Evolutionary conservation across 1,140 invertebrate genomes (phyloP).

Genomic region (Artemia franciscana): DNA sequence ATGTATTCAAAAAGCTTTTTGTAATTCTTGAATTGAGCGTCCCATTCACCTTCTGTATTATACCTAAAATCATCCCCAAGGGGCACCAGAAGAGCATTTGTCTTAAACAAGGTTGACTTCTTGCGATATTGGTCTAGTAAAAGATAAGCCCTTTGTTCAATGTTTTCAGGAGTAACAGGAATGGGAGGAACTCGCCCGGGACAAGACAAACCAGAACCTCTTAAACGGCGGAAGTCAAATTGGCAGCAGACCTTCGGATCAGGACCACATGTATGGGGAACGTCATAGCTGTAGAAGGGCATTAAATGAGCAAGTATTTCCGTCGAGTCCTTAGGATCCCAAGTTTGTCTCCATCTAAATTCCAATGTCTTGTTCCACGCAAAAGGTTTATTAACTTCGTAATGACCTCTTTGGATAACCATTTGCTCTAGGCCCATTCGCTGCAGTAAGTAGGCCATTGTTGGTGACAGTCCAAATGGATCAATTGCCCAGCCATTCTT

Average conservation of each 20-base stretch:
- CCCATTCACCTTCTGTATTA: too few relatives aligned
- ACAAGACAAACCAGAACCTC: constrained; percentile 50
- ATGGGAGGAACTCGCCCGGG: constrained; percentile 64
- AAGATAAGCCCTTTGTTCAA: constrained; percentile 47
- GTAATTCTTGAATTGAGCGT: too few relatives aligned
- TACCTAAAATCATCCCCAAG: too few relatives aligned
- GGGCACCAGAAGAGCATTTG: constrained; percentile 60
- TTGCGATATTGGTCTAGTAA: constrained; percentile 88
- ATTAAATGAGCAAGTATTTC: constrained; percentile 91
- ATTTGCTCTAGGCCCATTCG: constrained; percentile 59
- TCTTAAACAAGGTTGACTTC: constrained; percentile 75
- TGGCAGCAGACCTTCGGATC: constrained; percentile 92
- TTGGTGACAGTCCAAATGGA: constrained; percentile 75
- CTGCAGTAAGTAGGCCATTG: constrained; percentile 68
- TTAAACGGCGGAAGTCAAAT: constrained; percentile 85
- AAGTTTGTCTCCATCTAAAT: constrained; percentile 80
- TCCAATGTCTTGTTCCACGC: constrained; percentile 59
- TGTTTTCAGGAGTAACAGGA: constrained; percentile 55
- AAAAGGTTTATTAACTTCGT: constrained; percentile 77
- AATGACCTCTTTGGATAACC: constrained; percentile 83
- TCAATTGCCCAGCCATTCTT: constrained; percentile 78
- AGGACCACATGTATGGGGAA: constrained; percentile 93
- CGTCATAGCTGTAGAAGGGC: constrained; percentile 96
- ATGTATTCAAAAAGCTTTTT: too few relatives aligned
- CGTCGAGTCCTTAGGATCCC: constrained; percentile 50